Evolutionary conservation across 2,113 vertebrate genomes (phyloP).

Genomic region (Protobothrops mucrosquamatus): DNA sequence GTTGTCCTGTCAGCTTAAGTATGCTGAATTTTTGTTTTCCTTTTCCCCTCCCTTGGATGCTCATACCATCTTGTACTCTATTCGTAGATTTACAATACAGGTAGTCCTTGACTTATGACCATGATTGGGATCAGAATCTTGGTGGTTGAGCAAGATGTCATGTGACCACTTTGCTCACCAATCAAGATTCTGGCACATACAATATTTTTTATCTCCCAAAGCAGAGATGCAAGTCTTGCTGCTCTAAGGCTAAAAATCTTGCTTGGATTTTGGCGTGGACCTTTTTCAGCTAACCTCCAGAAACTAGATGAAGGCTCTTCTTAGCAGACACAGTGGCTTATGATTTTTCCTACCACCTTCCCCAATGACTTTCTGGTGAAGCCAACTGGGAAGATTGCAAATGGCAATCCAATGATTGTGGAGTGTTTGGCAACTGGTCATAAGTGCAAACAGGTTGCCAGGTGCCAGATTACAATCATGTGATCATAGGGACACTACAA

Average conservation of each 20-base stretch:
- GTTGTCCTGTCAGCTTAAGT: background rate
- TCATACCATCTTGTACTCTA: background rate
- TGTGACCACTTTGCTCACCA: too few relatives aligned
- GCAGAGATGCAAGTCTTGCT: background rate
- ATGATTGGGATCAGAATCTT: too few relatives aligned
- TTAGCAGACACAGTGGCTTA: background rate
- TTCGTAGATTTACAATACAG: background rate
- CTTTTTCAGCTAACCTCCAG: background rate
- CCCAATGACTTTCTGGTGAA: background rate
- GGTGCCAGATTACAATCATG: background rate
- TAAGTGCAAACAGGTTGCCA: background rate
- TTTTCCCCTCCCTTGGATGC: background rate
- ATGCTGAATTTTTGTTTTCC: background rate
- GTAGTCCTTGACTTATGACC: too few relatives aligned
- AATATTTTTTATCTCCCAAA: too few relatives aligned
- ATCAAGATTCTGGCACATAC: too few relatives aligned
- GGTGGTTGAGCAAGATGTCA: too few relatives aligned
- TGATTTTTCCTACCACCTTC: background rate
- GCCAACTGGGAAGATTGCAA: background rate
- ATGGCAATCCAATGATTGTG: background rate
- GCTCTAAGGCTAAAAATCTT: background rate
- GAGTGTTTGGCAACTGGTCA: background rate
- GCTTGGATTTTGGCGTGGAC: background rate
- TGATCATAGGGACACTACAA: background rate
- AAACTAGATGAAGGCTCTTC: background rate